Evolutionary conservation across 1,140 invertebrate species (phyloP), one percentile per base, ranked within the genome.

Genomic region (Drosophila kohkoa): DNA sequence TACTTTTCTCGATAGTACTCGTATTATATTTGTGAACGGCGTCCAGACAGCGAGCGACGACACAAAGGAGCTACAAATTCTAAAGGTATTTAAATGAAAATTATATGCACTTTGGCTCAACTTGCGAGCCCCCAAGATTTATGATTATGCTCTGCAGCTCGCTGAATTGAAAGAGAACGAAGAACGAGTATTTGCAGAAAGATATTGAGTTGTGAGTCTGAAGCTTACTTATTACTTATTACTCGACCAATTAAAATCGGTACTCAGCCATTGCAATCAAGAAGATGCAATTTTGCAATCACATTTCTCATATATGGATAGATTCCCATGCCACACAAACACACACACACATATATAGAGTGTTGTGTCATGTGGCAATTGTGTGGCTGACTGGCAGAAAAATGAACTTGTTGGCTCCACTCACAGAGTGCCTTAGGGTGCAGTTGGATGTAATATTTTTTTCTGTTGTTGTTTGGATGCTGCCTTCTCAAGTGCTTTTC

Each of bases 371-470:
- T 63, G 49, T 59, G 77, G 63, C 78, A 77, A 86, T 85, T 85
- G 78, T 87, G 69, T 63, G 54, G 49, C 72, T 79, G 82, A 80
- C 76, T 88, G 76, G 76, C 72, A 71, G 82, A 77, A 83, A 86
- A 82, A 79, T 87, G 38, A 80, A 83, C 77, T 88, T 68, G 69
- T 73, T 68, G 58, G 32, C 32, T 6, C 13, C 32, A 35, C 15
- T 63, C 13, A 5, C 13, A 64, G 65, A 30, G 64, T 62, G 77
- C 80, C 83, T 78, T 43, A 67, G 83, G 83, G 79, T 62, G 67
- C 72, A 70, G 65, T 72, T 46, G 46, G 54, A 63, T 66, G 51
- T 72, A 79, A 70, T 79, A 8, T 55, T 75, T 72, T 74, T 76
- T 82, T 38, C 8, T 38, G 2, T 8, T 38, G 20, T 25, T 25